phyloP scores from a whole-genome alignment of 2,888 invertebrate genomes.

The Elegia similella region DNA sequence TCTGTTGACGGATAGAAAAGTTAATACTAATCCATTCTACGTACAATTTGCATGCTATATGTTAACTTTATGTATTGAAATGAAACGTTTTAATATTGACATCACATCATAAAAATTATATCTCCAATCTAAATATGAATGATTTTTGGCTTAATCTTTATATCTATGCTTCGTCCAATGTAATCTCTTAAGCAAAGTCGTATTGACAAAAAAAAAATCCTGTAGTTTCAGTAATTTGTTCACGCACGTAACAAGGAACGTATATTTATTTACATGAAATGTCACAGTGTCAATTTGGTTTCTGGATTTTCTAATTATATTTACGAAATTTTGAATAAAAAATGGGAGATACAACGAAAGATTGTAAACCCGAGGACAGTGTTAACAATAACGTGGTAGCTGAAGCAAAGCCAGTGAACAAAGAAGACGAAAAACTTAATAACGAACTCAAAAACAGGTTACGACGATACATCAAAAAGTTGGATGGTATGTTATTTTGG shows the following conservation, averaged over 20 bases:
- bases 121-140: no score
- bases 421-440: slow-evolving; percentile 48
- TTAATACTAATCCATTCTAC: background rate
- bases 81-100: no score
- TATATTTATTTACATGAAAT: background rate
- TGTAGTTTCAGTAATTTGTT: no score
- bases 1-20: slow-evolving; percentile 24
- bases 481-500: slow-evolving; percentile 60
- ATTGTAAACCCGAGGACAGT: slow-evolving; percentile 41
- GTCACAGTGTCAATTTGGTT: background rate
- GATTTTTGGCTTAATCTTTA: background rate
- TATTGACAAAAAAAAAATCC: no score
- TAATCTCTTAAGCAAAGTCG: no score
- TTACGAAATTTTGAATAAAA: slow-evolving; percentile 17
- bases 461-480: slow-evolving; percentile 72
- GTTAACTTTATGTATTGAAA: no score
- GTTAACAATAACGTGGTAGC: slow-evolving; percentile 40
- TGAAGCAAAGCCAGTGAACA: slow-evolving; percentile 43
- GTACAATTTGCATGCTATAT: background rate
- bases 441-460: slow-evolving; percentile 73
- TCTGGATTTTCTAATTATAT: background rate
- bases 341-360: slow-evolving; percentile 43
- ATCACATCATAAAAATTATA: no score
- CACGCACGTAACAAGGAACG: background rate
- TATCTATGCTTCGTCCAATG: no score